Evolutionary conservation across 2,797 vertebrate species (phyloP).

Genomic region (Myripristis jacobus): DNA sequence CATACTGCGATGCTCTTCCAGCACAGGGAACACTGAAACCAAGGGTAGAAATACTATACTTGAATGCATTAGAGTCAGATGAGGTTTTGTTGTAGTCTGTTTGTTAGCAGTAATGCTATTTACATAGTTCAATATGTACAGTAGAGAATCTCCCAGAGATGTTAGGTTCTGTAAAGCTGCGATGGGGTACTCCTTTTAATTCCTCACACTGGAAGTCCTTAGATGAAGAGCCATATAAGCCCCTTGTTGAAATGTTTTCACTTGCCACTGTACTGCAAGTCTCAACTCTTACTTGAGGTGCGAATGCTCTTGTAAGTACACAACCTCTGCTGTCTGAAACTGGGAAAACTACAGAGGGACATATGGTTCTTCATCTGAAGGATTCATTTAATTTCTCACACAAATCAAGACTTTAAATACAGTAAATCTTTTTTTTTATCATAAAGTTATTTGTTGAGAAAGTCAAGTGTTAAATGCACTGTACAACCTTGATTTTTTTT

Average conservation of each 20-base stretch:
- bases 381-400: conserved; percentile 60
- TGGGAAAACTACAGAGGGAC: conserved; percentile 55
- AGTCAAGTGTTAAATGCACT: conserved; percentile 75
- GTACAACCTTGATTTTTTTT: conserved; percentile 69
- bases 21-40: conserved; percentile 61
- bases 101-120: conserved; percentile 71
- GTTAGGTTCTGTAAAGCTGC: conserved; percentile 80
- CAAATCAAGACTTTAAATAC: conserved; percentile 73
- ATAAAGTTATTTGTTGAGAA: conserved; percentile 76
- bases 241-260: conserved; percentile 48
- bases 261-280: conserved; percentile 48
- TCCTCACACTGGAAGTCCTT: conserved; percentile 63
- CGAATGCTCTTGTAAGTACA: not conserved
- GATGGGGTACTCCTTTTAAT: conserved; percentile 70
- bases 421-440: conserved; percentile 53
- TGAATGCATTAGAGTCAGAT: conserved; percentile 71
- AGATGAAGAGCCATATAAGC: conserved; percentile 76
- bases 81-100: conserved; percentile 78
- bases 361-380: conserved; percentile 74
- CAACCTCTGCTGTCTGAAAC: conserved; percentile 44
- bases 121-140: conserved; percentile 78
- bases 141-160: conserved; percentile 82
- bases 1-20: conserved; percentile 57
- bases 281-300: conserved; percentile 36
- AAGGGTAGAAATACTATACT: conserved; percentile 69